Conservation (phyloP, 2,113 vertebrate genomes). For the Antechinus stuartii region DNA sequence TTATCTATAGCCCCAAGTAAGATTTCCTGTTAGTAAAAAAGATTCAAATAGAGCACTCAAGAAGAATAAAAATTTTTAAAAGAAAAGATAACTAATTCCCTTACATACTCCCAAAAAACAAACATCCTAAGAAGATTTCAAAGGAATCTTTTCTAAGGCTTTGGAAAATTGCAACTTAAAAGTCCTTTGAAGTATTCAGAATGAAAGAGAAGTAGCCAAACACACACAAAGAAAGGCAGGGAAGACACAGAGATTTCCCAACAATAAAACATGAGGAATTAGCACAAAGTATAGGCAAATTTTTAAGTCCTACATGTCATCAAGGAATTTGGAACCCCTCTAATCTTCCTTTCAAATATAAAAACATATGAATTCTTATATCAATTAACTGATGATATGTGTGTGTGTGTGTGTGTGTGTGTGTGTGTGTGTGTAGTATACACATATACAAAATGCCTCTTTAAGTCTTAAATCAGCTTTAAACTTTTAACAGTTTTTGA, state of each 20-base stretch:
- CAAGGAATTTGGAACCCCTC: background rate
- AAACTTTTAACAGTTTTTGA: background rate
- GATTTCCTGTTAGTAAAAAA: no score
- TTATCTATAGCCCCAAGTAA: no score
- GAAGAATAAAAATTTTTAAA: no score
- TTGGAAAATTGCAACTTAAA: background rate
- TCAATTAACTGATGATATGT: background rate
- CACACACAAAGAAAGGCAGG: background rate
- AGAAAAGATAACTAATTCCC: no score
- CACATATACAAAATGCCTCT: background rate
- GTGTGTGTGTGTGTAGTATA: no score
- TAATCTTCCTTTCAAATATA: no score
- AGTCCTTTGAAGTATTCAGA: background rate
- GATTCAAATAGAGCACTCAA: no score
- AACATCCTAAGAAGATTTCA: background rate
- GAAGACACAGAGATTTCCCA: background rate
- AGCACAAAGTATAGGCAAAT: background rate
- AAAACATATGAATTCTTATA: no score
- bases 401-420: no score
- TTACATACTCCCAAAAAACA: no score
- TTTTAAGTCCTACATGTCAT: background rate
- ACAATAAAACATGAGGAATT: background rate
- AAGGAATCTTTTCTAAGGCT: background rate
- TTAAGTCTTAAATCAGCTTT: background rate
- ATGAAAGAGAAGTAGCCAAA: background rate